phyloP scores from a whole-genome alignment of 2,797 vertebrate species.

The Myiothlypis chrysogaster region DNA sequence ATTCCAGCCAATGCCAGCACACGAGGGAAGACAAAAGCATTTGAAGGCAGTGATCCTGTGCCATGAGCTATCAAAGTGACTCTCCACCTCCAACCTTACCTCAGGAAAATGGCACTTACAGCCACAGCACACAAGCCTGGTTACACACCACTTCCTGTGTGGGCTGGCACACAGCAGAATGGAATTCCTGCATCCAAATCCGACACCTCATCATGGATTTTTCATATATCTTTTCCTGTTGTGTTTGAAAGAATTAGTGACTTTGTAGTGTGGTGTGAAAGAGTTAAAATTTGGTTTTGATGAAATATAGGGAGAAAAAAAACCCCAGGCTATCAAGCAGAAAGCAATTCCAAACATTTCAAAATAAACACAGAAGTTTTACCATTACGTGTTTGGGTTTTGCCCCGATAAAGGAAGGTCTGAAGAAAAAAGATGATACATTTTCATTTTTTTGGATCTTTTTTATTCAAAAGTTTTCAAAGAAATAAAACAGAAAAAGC shows the following conservation, averaged over 20 bases:
- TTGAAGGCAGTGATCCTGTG: background rate
- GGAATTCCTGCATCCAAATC: background rate
- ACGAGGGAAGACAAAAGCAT: background rate
- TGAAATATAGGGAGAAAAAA: background rate
- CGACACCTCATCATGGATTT: background rate
- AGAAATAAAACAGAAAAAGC: conserved; percentile 94
- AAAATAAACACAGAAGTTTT: background rate
- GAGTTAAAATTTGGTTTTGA: background rate
- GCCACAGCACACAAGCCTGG: background rate
- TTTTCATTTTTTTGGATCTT: conserved; percentile 75
- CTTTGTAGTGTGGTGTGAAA: background rate
- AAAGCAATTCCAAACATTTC: background rate
- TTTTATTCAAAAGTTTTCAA: conserved; percentile 96
- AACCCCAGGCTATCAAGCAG: background rate
- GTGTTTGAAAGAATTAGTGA: background rate
- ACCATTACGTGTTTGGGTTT: background rate
- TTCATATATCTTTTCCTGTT: background rate
- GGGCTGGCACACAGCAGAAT: background rate
- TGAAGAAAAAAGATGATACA: conserved; percentile 42
- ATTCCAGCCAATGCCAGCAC: background rate
- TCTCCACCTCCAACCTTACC: background rate
- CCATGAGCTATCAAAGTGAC: background rate
- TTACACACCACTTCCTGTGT: rapidly evolving
- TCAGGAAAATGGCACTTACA: background rate
- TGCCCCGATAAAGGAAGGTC: background rate